Evolutionary conservation across 2,888 invertebrate genomes (phyloP).

Genomic region (Micoletzkya japonica): DNA sequence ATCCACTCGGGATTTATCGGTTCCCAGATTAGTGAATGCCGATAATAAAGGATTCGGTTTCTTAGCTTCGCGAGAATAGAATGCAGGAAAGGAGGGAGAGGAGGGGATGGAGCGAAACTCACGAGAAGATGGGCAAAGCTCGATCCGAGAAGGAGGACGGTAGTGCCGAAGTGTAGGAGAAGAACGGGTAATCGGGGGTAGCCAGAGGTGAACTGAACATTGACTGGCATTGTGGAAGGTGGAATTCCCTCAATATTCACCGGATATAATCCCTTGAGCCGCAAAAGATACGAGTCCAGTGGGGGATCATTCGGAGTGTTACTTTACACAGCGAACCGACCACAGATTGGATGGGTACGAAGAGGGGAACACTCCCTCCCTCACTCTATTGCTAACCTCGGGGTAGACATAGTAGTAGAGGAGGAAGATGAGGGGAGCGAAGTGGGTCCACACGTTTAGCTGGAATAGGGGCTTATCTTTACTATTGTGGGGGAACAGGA

Average conservation of each 20-base stretch:
- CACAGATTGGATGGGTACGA: no score
- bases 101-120: conserved; percentile 4
- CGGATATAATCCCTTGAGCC: no score
- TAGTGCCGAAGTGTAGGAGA: conserved; percentile 47
- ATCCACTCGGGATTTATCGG: no score
- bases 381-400: conserved; percentile 33
- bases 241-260: no score
- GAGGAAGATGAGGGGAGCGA: conserved; percentile 49
- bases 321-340: no score
- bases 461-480: conserved; percentile 28
- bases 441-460: conserved; percentile 60
- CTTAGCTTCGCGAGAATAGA: no score
- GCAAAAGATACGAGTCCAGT: no score
- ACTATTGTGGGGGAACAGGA: neutral
- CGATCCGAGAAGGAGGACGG: conserved; percentile 46
- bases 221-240: neutral
- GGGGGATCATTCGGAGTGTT: no score
- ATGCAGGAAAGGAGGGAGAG: no score
- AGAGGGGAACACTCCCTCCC: no score
- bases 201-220: conserved; percentile 25
- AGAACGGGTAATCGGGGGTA: conserved; percentile 46
- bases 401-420: conserved; percentile 47
- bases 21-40: no score
- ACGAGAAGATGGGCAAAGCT: conserved; percentile 53
- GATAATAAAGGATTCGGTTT: no score